Conservation (phyloP, 2,888 invertebrate genomes). For the Chydorus sphaericus region DNA sequence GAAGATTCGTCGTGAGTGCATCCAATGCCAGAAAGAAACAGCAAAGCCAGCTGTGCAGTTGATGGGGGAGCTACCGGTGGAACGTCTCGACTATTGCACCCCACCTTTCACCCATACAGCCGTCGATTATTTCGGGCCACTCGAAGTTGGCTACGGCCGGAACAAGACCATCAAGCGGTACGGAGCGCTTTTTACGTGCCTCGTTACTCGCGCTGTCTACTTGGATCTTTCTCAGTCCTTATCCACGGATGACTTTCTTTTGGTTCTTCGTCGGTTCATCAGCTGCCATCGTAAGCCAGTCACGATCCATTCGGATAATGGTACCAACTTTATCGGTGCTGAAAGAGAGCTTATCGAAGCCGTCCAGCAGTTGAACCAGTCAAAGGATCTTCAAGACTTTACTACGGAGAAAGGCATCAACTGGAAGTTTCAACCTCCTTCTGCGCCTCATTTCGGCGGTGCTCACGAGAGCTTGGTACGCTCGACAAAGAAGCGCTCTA, state of each 20-base stretch:
- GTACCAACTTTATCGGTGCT: constrained; percentile 17
- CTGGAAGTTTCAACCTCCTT: constrained; percentile 6
- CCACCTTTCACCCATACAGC: constrained; percentile 15
- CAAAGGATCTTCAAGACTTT: not conserved
- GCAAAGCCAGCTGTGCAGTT: constrained; percentile 9
- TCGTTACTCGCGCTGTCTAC: constrained; percentile 16
- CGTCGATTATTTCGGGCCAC: constrained; percentile 17
- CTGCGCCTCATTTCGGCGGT: not conserved
- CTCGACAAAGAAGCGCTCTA: constrained; percentile 7
- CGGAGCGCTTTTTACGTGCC: constrained; percentile 16
- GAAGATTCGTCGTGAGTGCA: constrained; percentile 10
- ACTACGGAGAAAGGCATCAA: constrained; percentile 10
- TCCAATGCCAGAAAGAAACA: constrained; percentile 8
- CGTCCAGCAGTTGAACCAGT: not conserved
- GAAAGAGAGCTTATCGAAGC: constrained; percentile 5
- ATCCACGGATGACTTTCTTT: constrained; percentile 16
- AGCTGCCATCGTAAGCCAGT: constrained; percentile 13
- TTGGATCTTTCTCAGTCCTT: constrained; percentile 15
- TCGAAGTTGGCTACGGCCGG: constrained; percentile 8
- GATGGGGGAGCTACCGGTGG: constrained; percentile 15
- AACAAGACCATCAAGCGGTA: not conserved
- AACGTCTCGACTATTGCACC: not conserved
- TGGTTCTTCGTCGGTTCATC: constrained; percentile 17
- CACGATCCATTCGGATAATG: constrained; percentile 18
- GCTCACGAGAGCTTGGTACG: constrained; percentile 1